Evolutionary conservation across 2,888 invertebrate genomes (phyloP), one percentile per base, ranked within the genome.

Genomic region (Spialia ferax): DNA sequence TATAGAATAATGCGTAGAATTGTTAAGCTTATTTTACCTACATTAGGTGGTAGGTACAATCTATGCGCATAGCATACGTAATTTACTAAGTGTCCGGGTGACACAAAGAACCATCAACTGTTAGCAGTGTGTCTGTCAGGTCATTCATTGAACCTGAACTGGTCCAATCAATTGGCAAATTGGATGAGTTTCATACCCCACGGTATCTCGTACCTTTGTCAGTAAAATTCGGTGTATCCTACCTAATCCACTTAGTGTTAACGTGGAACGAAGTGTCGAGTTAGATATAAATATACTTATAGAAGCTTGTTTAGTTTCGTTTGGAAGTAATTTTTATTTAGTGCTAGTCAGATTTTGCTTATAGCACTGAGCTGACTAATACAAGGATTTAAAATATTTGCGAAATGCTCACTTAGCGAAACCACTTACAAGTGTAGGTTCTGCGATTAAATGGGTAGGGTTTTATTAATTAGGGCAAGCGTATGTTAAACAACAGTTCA

Each of bases 81-180:
- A 50, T 50, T 23, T n/a, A 50, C 50, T 22, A 22, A 23, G 52
- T 52, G 52, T 10, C 23, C 45, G 20, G 8, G 2, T 20, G 45
- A 20, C 45, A 42, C 42, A 42, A 42, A 42, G 42, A 48, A 48
- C 45, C 18, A 20, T 48, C 20, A 48, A 48, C 20, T 48, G 18
- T 20, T 48, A 48, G 7, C 20, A 45, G 45, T 18, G 18, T 20
- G 20, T 18, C 38, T 20, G 20, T 48, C 45, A 48, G 45, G 15
- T 48, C 15, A 48, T 8, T 3, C 45, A n/a, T n/a, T 18, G 23
- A 52, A 23, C 23, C 13, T 10, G 22, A 52, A 23, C 29, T 3
- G 29, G 18, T 29, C 29, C 48, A 48, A 48, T 60, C 42, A 45
- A 45, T 42, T 15, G 59, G n/a, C 23, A 42, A 59, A 59, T 45